Base-by-base conservation (phyloP, 2,888 invertebrate genomes). In the Tiliacea aurago region DNA sequence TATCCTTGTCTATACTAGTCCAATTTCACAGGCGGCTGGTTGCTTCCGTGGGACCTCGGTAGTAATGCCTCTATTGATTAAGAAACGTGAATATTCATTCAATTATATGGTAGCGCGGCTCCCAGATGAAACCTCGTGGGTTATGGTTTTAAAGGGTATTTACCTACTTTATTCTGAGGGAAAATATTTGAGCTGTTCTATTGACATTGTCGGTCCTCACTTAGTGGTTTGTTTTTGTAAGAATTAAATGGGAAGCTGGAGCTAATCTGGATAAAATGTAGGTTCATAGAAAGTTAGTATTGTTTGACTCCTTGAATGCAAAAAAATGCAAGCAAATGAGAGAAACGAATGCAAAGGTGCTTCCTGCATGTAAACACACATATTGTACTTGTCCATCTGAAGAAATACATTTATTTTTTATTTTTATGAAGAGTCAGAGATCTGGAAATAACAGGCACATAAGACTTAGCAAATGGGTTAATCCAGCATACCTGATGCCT, bases 51-150 rank as follows among this genome's bases (percentile, higher is more conserved):
- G 93, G 91, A 92, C 92, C 91, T 91, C 90, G 89, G 85, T 86
- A 89, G 94, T 95, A 95, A 95, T 95, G 91, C 94, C 91, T 90
- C 93, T 94, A 96, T 96, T 96, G 95, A 96, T 96, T 95, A 96
- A 95, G 95, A 94, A 92, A 92, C 91, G 92, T 95, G 95, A 95
- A 95, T 96, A 95, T 95, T 95, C 95, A 96, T 95, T 94, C 95
- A 95, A 95, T 96, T 95, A 95, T 93, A 93, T 93, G 92, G 91
- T 90, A 88, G 86, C 90, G 91, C 87, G 92, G 93, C 91, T 94
- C 90, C 90, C 91, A 92, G 92, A 92, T 92, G 92, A 93, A 93
- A 93, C 88, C 89, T 86, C 90, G 89, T 89, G 89, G 90, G 90
- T 87, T 89, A 86, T 88, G 84, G 87, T 89, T 89, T 89, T 88